Evolutionary conservation across 1,140 invertebrate species (phyloP).

Genomic region (Probaryconus sp.): DNA sequence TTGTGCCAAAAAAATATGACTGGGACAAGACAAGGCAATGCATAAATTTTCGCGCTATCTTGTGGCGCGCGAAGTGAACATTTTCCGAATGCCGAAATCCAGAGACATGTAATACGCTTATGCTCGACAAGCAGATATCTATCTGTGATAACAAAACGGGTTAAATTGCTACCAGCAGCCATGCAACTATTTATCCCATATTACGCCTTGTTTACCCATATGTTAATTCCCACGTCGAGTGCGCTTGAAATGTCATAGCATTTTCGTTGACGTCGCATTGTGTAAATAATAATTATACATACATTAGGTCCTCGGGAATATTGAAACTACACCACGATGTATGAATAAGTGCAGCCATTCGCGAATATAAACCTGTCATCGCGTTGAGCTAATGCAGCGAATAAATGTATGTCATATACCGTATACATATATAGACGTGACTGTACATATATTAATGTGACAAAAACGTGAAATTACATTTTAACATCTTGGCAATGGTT

Average conservation of each 20-base stretch:
- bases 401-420: slow-evolving; percentile 22
- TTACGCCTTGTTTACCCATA: slow-evolving; percentile 55
- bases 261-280: slow-evolving; percentile 48
- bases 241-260: slow-evolving; percentile 45
- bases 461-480: slow-evolving; percentile 10
- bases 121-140: slow-evolving; percentile 42
- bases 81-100: slow-evolving; percentile 30
- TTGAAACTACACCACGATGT: slow-evolving; percentile 37
- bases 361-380: slow-evolving; percentile 42
- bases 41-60: slow-evolving; percentile 16
- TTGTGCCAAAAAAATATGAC: too few species aligned
- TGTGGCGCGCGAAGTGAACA: slow-evolving; percentile 21
- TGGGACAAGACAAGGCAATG: slow-evolving; percentile 5
- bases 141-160: slow-evolving; percentile 50
- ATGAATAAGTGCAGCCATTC: slow-evolving; percentile 40
- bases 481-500: not conserved
- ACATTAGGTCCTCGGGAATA: slow-evolving; percentile 45
- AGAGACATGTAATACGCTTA: slow-evolving; percentile 42
- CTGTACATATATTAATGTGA: not conserved
- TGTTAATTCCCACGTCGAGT: slow-evolving; percentile 49
- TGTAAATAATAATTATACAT: slow-evolving; percentile 54
- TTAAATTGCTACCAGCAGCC: slow-evolving; percentile 40
- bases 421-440: not conserved
- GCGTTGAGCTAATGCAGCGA: slow-evolving; percentile 26
- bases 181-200: slow-evolving; percentile 44